phyloP scores from a whole-genome alignment of 2,797 vertebrate species.

The Harpagifer antarcticus region DNA sequence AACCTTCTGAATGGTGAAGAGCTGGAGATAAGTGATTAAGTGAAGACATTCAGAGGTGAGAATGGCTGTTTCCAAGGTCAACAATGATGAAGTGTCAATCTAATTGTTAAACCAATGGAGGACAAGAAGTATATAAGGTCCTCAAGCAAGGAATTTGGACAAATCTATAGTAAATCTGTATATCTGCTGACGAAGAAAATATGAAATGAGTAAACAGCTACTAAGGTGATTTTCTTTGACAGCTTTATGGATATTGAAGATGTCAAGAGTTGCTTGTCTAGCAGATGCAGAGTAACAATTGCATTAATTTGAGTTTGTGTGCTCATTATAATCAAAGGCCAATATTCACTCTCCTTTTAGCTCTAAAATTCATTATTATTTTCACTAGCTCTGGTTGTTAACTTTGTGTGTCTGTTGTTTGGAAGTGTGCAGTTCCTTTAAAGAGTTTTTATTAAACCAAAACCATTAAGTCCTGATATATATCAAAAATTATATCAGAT shows the following conservation, averaged over 20 bases:
- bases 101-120: not conserved
- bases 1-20: constrained; percentile 98
- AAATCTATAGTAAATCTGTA: constrained; percentile 5
- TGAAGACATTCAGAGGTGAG: not conserved
- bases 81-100: not conserved
- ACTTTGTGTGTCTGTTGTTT: not conserved
- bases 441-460: not conserved
- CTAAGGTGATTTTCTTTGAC: not conserved
- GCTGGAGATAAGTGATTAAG: constrained; percentile 74
- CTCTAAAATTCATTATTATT: not conserved
- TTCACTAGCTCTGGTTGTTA: not conserved
- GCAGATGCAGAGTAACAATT: not conserved
- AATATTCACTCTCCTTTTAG: not conserved
- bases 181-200: constrained; percentile 3
- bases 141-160: not conserved
- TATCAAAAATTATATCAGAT: not conserved
- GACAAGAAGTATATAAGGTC: not conserved
- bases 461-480: not conserved
- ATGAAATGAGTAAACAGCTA: not conserved
- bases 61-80: not conserved
- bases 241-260: not conserved
- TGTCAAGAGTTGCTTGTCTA: not conserved
- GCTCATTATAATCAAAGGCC: not conserved
- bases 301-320: not conserved
- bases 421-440: not conserved